Base-by-base conservation (phyloP, 2,113 vertebrate genomes). In the Chaenogobius annularis region DNA sequence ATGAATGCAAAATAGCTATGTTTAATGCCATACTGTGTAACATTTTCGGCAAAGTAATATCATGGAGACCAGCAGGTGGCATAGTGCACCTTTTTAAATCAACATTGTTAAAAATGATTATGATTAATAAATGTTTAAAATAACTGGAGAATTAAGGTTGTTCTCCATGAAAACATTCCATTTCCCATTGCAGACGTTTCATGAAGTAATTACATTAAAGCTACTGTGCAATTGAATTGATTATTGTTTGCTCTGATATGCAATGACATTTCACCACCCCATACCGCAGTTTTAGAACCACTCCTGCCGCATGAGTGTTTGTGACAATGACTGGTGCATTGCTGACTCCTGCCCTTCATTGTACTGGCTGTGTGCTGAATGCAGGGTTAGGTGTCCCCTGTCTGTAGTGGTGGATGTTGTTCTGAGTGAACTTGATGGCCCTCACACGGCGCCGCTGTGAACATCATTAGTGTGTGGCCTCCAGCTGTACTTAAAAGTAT, bases 371-470 rank as follows among this genome's bases (percentile, higher is more conserved):
- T 75, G 75, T 78, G 76, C 19, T 26, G 22, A 72, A 74, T 62
- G 35, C 7, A n/a, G 35, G 26, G 35, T 19, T 40, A 40, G 61
- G 61, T 40, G 19, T 63, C 31, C 35, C 17, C 31, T 63, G 35
- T 20, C 19, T 43, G 13, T 31, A 7, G 20, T 22, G 26, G 31
- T 3, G 31, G 26, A 35, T 37, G 68, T 81, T 74, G 72, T 83
- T 65, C 74, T 26, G 23, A 35, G 73, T 74, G 78, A 77, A 70
- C 80, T 74, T 8, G 47, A 10, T 74, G 77, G 71, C 62, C 82
- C 68, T 86, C 82, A 70, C 76, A 78, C 70, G 72, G 68, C 71
- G 54, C 70, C n/a, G 54, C 82, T 77, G 52, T 71, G 48, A 71
- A 82, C 66, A 63, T 74, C 67, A 66, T 79, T 83, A 78, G 70